Evolutionary conservation across 2,113 vertebrate species (phyloP).

Genomic region (Nanorana parkeri): DNA sequence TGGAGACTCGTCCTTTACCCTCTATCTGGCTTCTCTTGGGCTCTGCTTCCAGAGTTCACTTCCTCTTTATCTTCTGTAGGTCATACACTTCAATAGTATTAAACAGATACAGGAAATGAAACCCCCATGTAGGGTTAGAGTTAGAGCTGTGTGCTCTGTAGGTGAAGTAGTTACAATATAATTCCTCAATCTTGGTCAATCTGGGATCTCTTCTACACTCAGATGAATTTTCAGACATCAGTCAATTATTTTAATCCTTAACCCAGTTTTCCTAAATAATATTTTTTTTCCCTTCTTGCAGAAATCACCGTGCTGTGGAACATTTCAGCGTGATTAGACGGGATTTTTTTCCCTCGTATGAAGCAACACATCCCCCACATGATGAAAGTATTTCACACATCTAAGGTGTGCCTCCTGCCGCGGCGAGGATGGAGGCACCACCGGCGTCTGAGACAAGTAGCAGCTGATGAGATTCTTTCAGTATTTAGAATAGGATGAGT

Average conservation of each 20-base stretch:
- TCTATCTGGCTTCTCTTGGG: too few relatives aligned
- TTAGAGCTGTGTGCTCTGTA: too few relatives aligned
- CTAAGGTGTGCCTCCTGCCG: neutral
- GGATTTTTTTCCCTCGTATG: neutral
- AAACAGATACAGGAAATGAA: too few relatives aligned
- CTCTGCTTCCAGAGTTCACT: too few relatives aligned
- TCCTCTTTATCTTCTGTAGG: too few relatives aligned
- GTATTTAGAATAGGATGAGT: neutral
- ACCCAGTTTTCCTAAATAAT: neutral
- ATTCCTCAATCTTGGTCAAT: too few relatives aligned
- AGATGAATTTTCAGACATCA: neutral
- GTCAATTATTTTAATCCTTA: slow-evolving; percentile 1
- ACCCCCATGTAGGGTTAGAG: too few relatives aligned
- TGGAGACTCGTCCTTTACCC: too few relatives aligned
- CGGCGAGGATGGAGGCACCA: neutral
- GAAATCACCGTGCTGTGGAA: too few relatives aligned
- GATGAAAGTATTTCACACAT: slow-evolving; percentile 18
- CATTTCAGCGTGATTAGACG: neutral
- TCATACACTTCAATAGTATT: too few relatives aligned
- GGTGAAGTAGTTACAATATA: neutral
- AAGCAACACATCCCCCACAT: neutral
- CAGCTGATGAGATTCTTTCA: neutral
- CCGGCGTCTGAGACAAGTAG: neutral
- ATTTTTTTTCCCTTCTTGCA: neutral
- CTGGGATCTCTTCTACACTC: neutral